Conservation (phyloP, 2,888 invertebrate genomes). For the Baccha elongata region DNA sequence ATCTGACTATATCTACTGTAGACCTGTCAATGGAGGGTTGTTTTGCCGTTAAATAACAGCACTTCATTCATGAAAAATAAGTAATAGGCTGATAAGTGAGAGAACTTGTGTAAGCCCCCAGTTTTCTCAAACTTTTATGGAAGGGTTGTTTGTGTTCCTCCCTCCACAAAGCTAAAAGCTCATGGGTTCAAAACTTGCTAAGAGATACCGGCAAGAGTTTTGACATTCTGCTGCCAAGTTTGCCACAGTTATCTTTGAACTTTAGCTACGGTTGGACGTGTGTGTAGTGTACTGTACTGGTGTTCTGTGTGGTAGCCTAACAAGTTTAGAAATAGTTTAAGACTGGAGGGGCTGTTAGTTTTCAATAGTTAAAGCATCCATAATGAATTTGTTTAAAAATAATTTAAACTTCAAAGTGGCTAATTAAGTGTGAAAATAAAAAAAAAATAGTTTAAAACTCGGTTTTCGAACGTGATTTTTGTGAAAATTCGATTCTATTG, state of each 20-base stretch:
- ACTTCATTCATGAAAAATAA: slow-evolving; percentile 68
- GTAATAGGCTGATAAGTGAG: slow-evolving; percentile 2
- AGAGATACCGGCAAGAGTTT: slow-evolving; percentile 30
- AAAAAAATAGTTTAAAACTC: not conserved
- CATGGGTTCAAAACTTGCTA: slow-evolving; percentile 24
- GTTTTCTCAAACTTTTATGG: not conserved
- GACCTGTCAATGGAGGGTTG: slow-evolving; percentile 36
- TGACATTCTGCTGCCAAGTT: slow-evolving; percentile 43
- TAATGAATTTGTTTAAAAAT: not conserved
- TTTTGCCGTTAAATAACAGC: slow-evolving; percentile 38
- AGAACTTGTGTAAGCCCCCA: slow-evolving; percentile 10
- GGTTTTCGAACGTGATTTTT: not conserved
- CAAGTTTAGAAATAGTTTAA: slow-evolving; percentile 18
- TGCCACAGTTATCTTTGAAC: slow-evolving; percentile 66
- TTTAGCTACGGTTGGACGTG: slow-evolving; percentile 53
- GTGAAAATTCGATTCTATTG: slow-evolving; percentile 54
- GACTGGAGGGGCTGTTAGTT: slow-evolving; percentile 8
- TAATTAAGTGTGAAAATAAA: not conserved
- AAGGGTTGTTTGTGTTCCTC: not conserved
- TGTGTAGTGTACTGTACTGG: not conserved
- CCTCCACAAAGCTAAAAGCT: slow-evolving; percentile 37
- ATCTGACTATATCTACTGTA: slow-evolving; percentile 24
- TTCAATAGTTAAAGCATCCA: slow-evolving; percentile 7
- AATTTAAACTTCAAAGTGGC: slow-evolving; percentile 13
- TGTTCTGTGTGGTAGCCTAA: not conserved